Conservation (phyloP, 2,888 invertebrate species). For the Amphipoea oculea region DNA sequence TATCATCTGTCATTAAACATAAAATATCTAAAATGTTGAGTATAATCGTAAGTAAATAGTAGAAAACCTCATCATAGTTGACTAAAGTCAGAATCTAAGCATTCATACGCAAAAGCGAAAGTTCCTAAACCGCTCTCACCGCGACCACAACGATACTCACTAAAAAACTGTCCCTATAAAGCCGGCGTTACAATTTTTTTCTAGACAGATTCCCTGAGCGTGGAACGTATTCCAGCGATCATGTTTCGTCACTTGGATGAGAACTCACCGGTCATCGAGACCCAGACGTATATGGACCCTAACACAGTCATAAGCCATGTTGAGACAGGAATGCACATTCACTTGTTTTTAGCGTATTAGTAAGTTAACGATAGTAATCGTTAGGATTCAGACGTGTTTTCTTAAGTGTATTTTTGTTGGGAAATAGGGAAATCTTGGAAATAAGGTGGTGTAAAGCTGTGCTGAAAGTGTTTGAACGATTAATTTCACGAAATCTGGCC, state of each 20-base stretch:
- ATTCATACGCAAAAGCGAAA: constrained; percentile 37
- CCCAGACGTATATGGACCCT: constrained; percentile 64
- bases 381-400: constrained; percentile 34
- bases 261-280: constrained; percentile 75
- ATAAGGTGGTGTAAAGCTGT: neutral
- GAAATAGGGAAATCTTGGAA: constrained; percentile 18
- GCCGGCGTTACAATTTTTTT: constrained; percentile 77
- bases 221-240: constrained; percentile 77
- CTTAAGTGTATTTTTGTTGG: constrained; percentile 4
- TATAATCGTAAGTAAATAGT: neutral
- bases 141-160: constrained; percentile 63
- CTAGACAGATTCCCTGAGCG: constrained; percentile 71
- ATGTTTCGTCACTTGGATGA: constrained; percentile 78
- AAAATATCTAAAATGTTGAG: neutral
- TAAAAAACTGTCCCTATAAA: constrained; percentile 82
- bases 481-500: neutral
- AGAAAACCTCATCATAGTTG: neutral
- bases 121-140: constrained; percentile 39
- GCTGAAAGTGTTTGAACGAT: neutral
- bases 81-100: neutral
- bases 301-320: constrained; percentile 69
- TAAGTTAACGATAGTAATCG: constrained; percentile 42
- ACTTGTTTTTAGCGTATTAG: constrained; percentile 57
- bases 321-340: constrained; percentile 60
- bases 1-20: neutral